Evolutionary conservation across 2,113 vertebrate species (phyloP), one percentile per base, ranked within the genome.

Genomic region (Heliornis fulica): DNA sequence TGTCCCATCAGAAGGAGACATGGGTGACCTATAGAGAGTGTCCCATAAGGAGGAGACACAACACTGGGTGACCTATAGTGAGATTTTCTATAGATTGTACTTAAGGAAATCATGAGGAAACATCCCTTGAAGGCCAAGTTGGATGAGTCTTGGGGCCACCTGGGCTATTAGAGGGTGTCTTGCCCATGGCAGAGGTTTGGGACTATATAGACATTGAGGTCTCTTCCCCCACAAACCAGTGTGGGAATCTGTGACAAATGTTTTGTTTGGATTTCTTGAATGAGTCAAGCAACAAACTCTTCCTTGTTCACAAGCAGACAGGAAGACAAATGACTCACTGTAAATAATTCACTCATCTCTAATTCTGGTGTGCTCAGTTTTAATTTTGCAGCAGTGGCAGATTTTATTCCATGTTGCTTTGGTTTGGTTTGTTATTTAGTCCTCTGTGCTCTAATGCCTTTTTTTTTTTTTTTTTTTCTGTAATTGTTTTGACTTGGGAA

Each of bases 261-360:
- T 20, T 50, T 50, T 21, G 9, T 50, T 70, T 4, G 7, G 6
- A 10, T 70, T 57, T 57, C 20, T 45, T 45, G 23, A 31, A 10
- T 16, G 54, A 45, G 11, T 20, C 23, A 46, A 46, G 23, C 6
- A 3, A 34, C 17, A 17, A 34, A 26, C 12, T 75, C 68, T 4
- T 41, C 14, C 40, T 68, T 1, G 1, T 69, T 57, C 18, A n/a
- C 0, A 5, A 76, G 75, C 48, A 53, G 81, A 23, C 16, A 68
- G 54, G 74, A 48, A 50, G 61, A 63, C 41, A 80, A 69, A 69
- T 80, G 23, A 5, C 68, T 93, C n/a, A 3, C 43, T 69, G 81
- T 64, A 74, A 90, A 76, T 85, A 75, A 85, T 85, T 69, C 36
- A 23, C 75, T 93, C 63, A 14, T 76, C n/a, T 51, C 81, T 57